Conservation (phyloP, 2,797 vertebrate species). For the Falco rusticolus region DNA sequence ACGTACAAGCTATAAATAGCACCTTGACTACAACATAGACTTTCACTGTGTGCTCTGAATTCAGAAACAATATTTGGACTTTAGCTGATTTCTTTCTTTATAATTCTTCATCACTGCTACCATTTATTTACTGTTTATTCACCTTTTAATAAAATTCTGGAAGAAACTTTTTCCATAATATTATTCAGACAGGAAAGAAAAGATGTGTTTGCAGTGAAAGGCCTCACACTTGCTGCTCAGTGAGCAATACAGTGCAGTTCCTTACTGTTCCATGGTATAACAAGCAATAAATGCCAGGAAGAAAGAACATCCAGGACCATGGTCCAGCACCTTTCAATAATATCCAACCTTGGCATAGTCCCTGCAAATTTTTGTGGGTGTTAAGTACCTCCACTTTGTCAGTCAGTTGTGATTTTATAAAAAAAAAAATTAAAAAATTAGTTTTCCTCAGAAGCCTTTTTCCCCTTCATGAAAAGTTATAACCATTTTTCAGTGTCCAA, state of each 20-base stretch:
- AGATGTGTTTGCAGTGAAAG: background rate
- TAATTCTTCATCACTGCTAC: background rate
- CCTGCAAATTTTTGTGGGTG: background rate
- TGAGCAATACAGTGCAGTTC: background rate
- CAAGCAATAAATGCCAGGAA: background rate
- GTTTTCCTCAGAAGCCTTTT: background rate
- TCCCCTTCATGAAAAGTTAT: background rate
- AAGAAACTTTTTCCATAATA: background rate
- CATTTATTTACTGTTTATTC: background rate
- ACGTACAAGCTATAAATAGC: constrained; percentile 34
- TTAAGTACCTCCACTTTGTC: background rate
- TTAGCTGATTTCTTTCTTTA: background rate
- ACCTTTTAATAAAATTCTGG: background rate
- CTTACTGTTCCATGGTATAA: background rate
- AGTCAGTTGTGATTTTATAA: background rate
- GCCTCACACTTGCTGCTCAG: background rate
- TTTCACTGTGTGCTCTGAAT: background rate
- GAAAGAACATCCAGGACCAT: background rate
- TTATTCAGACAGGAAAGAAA: background rate
- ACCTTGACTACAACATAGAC: constrained; percentile 9
- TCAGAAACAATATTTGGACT: background rate
- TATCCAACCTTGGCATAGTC: background rate
- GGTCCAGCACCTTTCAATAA: background rate
- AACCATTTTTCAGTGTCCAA: background rate
- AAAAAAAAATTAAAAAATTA: too few relatives aligned